Conservation (phyloP, 2,797 vertebrate species). For the Periparus ater region DNA sequence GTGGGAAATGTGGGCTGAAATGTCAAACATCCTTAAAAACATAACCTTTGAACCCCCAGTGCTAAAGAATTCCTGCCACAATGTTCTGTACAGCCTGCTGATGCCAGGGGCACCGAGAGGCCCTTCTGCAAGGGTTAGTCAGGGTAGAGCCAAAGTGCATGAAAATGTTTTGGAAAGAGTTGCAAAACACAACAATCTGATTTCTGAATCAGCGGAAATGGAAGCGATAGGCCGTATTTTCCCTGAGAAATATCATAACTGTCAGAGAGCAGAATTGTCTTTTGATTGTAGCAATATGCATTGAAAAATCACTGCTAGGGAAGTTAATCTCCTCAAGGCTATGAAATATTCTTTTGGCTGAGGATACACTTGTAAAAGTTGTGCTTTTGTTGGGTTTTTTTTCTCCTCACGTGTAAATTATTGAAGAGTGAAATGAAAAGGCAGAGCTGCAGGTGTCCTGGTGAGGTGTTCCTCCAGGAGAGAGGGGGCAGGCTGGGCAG, state of each 20-base stretch:
- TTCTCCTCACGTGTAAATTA: neutral
- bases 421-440: neutral
- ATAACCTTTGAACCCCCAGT: neutral
- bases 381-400: neutral
- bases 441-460: neutral
- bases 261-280: slow-evolving; percentile 58
- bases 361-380: slow-evolving; percentile 28
- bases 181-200: neutral
- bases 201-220: slow-evolving; percentile 51
- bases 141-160: neutral
- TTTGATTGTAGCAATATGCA: slow-evolving; percentile 57
- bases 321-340: slow-evolving; percentile 59
- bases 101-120: neutral
- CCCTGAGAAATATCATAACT: slow-evolving; percentile 43
- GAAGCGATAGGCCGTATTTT: neutral
- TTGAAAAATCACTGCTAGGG: slow-evolving; percentile 14
- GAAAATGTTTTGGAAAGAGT: neutral
- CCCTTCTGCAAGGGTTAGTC: neutral
- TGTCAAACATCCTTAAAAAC: neutral
- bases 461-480: neutral
- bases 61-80: rapidly evolving
- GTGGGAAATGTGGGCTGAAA: neutral
- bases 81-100: rapidly evolving
- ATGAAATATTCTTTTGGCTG: slow-evolving; percentile 31
- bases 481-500: neutral